Conservation (phyloP, 2,113 vertebrate genomes). For the Pampusana beccarii region DNA sequence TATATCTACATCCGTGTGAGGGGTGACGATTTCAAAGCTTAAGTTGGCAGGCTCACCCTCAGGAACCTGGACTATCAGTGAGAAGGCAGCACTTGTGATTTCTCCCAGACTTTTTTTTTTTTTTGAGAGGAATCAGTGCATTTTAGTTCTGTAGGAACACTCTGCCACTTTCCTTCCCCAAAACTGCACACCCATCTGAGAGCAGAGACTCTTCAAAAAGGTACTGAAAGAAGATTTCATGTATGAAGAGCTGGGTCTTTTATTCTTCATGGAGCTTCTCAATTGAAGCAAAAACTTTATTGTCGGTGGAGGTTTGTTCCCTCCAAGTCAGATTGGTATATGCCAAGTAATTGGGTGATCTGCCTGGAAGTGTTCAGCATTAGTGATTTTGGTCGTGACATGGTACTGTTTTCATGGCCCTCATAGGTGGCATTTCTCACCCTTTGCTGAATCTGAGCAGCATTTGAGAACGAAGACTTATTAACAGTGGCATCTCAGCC, state of each 20-base stretch:
- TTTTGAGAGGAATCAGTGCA: neutral
- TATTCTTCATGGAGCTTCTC: neutral
- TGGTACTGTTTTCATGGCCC: neutral
- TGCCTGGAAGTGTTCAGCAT: neutral
- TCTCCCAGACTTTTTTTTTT: neutral
- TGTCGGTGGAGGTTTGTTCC: neutral
- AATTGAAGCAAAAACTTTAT: neutral
- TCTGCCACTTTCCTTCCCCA: too few species aligned
- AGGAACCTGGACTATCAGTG: neutral
- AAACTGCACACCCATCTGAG: neutral
- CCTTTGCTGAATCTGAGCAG: conserved; percentile 11
- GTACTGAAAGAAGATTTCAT: neutral
- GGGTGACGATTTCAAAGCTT: neutral
- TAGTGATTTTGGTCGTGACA: neutral
- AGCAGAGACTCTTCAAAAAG: neutral
- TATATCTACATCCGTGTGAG: neutral
- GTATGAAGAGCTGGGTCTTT: neutral
- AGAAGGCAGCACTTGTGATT: neutral
- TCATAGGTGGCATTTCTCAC: conserved; percentile 12
- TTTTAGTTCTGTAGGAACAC: neutral
- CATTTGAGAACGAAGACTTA: neutral
- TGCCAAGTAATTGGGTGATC: neutral
- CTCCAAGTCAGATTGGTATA: neutral
- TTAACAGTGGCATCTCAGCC: neutral
- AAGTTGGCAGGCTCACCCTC: neutral